Percentiles rank a stretch among this genome's conserved stretches.
phyloP scores from a whole-genome alignment of 2,113 vertebrate species.

The Halichoeres trimaculatus region DNA sequence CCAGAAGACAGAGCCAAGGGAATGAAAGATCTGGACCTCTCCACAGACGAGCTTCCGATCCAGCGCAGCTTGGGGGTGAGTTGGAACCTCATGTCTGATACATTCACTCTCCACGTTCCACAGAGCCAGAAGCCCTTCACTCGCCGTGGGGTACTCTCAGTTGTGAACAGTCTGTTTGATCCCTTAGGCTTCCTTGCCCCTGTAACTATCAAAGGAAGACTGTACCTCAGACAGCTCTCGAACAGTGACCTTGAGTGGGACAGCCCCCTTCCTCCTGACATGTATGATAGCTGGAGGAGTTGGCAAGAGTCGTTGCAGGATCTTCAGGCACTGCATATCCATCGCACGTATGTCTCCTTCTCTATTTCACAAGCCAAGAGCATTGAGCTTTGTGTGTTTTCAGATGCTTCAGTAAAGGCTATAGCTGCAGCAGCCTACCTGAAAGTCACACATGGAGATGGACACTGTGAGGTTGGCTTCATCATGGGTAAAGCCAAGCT shows the following conservation, averaged over 20 bases:
- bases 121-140: background rate
- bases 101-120: background rate
- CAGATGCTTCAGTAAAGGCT: too few species aligned
- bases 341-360: too few species aligned
- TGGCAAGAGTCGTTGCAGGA: too few species aligned
- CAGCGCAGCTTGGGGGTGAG: background rate
- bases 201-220: background rate
- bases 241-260: background rate
- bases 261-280: background rate
- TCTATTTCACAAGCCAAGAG: too few species aligned
- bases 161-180: background rate
- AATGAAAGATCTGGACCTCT: background rate
- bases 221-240: background rate
- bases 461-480: too few species aligned
- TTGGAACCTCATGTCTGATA: slow-evolving; percentile 1
- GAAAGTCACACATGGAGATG: too few species aligned
- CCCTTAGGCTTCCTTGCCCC: background rate
- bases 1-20: background rate
- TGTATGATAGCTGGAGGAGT: too few species aligned
- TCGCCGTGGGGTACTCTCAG: background rate
- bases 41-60: background rate
- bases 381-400: too few species aligned
- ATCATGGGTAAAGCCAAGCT: too few species aligned
- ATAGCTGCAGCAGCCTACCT: too few species aligned
- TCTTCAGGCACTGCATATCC: too few species aligned